Percentiles rank a stretch among this genome's conserved stretches.
These are phyloP conservation scores for Drosophila birchii DNA, from an alignment of 2,888 invertebrate species.

Conservation along the genomic window DNA sequence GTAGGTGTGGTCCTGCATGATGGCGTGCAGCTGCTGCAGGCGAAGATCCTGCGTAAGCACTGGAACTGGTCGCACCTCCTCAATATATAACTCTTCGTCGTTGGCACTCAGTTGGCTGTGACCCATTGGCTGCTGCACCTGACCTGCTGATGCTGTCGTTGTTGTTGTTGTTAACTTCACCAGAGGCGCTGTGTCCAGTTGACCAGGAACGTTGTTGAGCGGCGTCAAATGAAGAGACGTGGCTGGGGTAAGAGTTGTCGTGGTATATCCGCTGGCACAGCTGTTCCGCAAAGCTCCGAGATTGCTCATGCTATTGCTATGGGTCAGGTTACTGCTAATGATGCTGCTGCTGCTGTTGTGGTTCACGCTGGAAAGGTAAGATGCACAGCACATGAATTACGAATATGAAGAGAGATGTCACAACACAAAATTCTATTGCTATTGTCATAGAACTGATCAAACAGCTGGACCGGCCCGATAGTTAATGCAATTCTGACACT, in stretches of 20 bases:
- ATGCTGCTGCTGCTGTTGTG: conserved; percentile 56
- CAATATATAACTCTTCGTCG: conserved; percentile 84
- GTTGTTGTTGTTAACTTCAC: conserved; percentile 16
- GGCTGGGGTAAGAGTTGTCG: conserved; percentile 38
- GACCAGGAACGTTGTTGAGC: conserved; percentile 43
- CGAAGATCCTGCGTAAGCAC: conserved; percentile 82
- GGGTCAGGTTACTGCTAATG: conserved; percentile 48
- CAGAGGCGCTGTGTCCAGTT: conserved; percentile 43
- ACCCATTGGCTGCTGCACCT: conserved; percentile 28
- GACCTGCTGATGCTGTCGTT: background rate
- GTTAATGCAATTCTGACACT: conserved; percentile 17
- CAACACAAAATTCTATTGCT: conserved; percentile 6
- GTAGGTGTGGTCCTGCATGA: conserved; percentile 84
- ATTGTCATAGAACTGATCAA: conserved; percentile 1
- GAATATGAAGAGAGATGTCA: background rate
- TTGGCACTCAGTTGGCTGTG: conserved; percentile 55
- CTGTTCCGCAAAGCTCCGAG: conserved; percentile 49
- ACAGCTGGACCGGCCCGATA: conserved; percentile 10
- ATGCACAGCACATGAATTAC: background rate
- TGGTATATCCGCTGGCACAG: conserved; percentile 26
- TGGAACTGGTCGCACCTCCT: conserved; percentile 83
- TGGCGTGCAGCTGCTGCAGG: conserved; percentile 82
- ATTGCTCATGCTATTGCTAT: conserved; percentile 62
- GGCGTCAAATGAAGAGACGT: conserved; percentile 54
- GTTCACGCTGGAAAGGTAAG: conserved; percentile 14